A percentile compares a stretch with the other conserved stretches of the same genome.
phyloP scores from a whole-genome alignment of 2,113 vertebrate genomes.

The Xiphias gladius region DNA sequence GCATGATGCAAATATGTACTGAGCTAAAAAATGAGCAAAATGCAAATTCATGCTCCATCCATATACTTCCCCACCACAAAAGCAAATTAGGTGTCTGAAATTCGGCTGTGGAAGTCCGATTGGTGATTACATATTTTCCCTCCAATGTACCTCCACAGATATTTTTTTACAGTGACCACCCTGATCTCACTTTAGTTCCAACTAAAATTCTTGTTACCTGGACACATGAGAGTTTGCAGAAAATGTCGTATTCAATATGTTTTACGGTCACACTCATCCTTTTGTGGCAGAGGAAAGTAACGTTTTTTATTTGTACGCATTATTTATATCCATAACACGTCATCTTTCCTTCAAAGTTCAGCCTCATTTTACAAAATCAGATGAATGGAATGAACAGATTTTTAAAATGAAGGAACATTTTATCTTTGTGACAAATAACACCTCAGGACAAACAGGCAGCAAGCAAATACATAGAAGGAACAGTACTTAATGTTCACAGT shows the following conservation, averaged over 20 bases:
- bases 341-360: slow-evolving; percentile 3
- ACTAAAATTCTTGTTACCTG: slow-evolving; percentile 16
- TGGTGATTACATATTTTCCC: slow-evolving; percentile 42
- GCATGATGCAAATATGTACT: slow-evolving; percentile 64
- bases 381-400: slow-evolving; percentile 12
- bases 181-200: slow-evolving; percentile 21
- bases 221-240: slow-evolving; percentile 4
- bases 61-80: slow-evolving; percentile 33
- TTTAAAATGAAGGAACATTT: slow-evolving; percentile 38
- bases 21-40: slow-evolving; percentile 46
- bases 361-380: slow-evolving; percentile 29
- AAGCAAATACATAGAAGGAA: slow-evolving; percentile 20
- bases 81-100: slow-evolving; percentile 62
- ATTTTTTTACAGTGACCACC: slow-evolving; percentile 4
- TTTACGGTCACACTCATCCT: background rate
- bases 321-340: slow-evolving; percentile 17
- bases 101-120: slow-evolving; percentile 67
- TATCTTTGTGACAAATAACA: slow-evolving; percentile 46
- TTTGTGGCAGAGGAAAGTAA: slow-evolving; percentile 5
- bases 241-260: slow-evolving; percentile 24
- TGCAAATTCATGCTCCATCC: slow-evolving; percentile 57
- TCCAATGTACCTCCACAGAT: slow-evolving; percentile 13
- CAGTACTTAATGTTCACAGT: slow-evolving; percentile 26
- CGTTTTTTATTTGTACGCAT: slow-evolving; percentile 16
- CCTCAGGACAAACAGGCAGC: slow-evolving; percentile 22